Percentiles rank a stretch among this genome's conserved stretches.
Conservation (phyloP, 2,797 vertebrate species). For the Oryzias dopingdopingensis region DNA sequence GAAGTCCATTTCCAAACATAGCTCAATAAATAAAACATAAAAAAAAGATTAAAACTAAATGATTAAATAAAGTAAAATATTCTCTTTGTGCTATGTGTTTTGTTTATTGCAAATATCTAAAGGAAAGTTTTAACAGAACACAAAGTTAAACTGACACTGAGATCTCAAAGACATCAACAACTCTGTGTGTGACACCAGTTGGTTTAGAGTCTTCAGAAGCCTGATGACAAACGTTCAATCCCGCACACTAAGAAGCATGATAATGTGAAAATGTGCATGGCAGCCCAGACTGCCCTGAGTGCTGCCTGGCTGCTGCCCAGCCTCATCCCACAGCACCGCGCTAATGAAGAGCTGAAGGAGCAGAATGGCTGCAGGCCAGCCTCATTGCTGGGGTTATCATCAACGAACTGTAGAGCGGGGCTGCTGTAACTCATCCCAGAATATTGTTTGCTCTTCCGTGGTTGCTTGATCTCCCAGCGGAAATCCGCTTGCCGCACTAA, state of each 20-base stretch:
- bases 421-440: constrained; percentile 21
- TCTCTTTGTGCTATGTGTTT: too few relatives aligned
- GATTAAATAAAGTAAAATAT: too few relatives aligned
- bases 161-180: constrained; percentile 11
- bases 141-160: not conserved
- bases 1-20: too few relatives aligned
- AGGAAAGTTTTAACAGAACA: too few relatives aligned
- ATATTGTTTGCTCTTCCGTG: constrained; percentile 18
- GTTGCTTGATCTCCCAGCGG: constrained; percentile 6
- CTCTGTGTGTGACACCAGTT: constrained; percentile 25
- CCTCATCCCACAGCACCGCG: constrained; percentile 12
- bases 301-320: constrained; percentile 28
- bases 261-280: constrained; percentile 57
- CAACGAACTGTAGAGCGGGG: constrained; percentile 39
- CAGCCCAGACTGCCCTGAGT: constrained; percentile 34
- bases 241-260: constrained; percentile 57
- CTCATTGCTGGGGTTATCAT: constrained; percentile 39
- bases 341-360: constrained; percentile 44
- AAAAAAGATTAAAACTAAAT: too few relatives aligned
- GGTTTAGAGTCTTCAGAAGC: constrained; percentile 33
- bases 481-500: constrained; percentile 5
- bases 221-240: constrained; percentile 50
- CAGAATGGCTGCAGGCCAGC: constrained; percentile 26
- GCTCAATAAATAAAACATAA: too few relatives aligned
- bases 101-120: too few relatives aligned